Percentiles rank a stretch among this genome's conserved stretches.
Conservation (phyloP, 1,140 invertebrate genomes). For the Magallana angulata region DNA sequence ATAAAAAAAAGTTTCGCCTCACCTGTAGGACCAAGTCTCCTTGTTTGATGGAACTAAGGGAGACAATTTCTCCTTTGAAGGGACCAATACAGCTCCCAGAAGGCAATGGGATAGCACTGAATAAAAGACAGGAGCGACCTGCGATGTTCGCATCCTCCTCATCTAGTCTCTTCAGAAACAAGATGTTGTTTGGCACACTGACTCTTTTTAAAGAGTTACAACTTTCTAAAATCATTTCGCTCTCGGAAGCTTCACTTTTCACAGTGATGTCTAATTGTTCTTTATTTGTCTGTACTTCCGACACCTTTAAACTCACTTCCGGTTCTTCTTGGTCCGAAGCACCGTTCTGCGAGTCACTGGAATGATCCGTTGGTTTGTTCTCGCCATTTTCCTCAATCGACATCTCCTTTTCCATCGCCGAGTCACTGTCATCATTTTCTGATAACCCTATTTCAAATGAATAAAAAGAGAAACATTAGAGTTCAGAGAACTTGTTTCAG, state of each 20-base stretch:
- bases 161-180: conserved; percentile 70
- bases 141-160: conserved; percentile 61
- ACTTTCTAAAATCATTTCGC: conserved; percentile 54
- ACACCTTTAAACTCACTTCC: not conserved
- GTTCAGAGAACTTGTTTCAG: not conserved
- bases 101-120: conserved; percentile 67
- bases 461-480: too few species aligned
- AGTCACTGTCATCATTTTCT: conserved; percentile 37
- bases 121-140: conserved; percentile 67
- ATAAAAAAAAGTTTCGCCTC: conserved; percentile 38
- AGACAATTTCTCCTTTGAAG: conserved; percentile 67
- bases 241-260: conserved; percentile 49
- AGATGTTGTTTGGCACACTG: conserved; percentile 71
- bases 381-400: conserved; percentile 41
- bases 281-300: conserved; percentile 33
- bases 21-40: conserved; percentile 71
- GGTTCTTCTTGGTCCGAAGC: not conserved
- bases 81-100: conserved; percentile 72
- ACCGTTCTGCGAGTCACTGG: not conserved
- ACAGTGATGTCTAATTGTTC: not conserved
- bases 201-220: conserved; percentile 56
- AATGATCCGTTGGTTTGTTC: conserved; percentile 22
- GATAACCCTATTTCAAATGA: conserved; percentile 36
- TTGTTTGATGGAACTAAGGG: conserved; percentile 65
- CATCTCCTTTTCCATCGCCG: conserved; percentile 5